phyloP scores from a whole-genome alignment of 1,140 invertebrate species.

The Panagrolaimus sp. region DNA sequence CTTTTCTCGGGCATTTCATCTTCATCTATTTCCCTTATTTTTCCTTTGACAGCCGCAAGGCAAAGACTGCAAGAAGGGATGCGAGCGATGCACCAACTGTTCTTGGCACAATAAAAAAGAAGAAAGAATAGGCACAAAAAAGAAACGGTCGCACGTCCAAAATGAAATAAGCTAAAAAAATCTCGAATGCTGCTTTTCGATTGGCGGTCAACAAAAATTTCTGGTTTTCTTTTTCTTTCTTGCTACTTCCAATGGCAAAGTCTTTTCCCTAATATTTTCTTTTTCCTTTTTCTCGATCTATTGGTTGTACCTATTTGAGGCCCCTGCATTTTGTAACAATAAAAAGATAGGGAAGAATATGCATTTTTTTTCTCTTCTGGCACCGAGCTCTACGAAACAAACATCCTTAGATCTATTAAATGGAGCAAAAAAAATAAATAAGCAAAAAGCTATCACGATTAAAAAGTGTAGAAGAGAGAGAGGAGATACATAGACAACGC shows the following conservation, averaged over 20 bases:
- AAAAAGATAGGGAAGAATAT: no score
- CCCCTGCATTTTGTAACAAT: no score
- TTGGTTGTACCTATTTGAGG: no score
- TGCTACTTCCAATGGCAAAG: background rate
- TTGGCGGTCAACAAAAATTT: background rate
- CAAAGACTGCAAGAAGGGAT: background rate
- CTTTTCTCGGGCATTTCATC: constrained; percentile 11
- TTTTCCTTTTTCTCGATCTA: no score
- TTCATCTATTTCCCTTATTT: background rate
- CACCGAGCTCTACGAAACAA: background rate
- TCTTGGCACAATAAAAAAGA: background rate
- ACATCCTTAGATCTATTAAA: background rate
- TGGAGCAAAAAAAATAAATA: background rate
- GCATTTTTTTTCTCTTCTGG: background rate
- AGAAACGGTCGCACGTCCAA: background rate
- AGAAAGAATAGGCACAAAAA: background rate
- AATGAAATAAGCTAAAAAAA: background rate
- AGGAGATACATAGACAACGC: background rate
- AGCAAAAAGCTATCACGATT: background rate
- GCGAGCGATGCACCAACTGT: background rate
- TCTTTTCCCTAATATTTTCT: no score
- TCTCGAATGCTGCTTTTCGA: background rate
- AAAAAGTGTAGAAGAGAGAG: background rate
- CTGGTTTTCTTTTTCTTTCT: background rate
- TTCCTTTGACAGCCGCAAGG: constrained; percentile 9